Percentiles rank a stretch among this genome's conserved stretches.
phyloP scores from a whole-genome alignment of 2,888 invertebrate genomes.

The Melieria picta region DNA sequence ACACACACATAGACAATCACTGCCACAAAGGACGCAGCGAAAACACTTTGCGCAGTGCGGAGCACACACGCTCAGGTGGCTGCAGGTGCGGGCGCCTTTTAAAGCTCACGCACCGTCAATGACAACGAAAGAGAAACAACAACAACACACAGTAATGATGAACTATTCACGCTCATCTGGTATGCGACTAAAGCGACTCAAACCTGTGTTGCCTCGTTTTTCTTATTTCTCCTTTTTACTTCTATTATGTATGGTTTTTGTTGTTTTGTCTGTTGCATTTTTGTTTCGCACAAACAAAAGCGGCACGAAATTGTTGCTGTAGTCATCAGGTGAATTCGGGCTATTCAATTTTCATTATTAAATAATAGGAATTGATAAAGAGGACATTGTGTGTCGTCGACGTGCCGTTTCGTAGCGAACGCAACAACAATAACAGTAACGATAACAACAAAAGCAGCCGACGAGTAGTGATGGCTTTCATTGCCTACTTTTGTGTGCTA shows the following conservation, averaged over 20 bases:
- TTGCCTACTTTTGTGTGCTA: neutral
- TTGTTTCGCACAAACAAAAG: slow-evolving; percentile 34
- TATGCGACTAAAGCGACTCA: neutral
- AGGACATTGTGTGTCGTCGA: slow-evolving; percentile 44
- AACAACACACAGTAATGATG: slow-evolving; percentile 19
- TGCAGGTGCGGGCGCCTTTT: neutral
- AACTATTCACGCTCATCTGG: neutral
- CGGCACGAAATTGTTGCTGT: slow-evolving; percentile 35
- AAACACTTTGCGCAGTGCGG: too few species aligned
- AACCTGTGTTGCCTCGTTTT: neutral
- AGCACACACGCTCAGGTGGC: too few species aligned
- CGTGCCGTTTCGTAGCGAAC: neutral
- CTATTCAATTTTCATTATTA: slow-evolving; percentile 61
- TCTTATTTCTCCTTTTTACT: too few species aligned
- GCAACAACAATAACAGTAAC: neutral
- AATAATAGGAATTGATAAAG: slow-evolving; percentile 54
- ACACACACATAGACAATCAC: slow-evolving; percentile 5
- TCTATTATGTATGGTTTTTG: neutral
- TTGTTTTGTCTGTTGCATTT: neutral
- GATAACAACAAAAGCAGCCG: neutral
- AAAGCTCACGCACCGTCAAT: neutral
- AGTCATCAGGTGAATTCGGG: slow-evolving; percentile 39
- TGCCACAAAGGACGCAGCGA: too few species aligned
- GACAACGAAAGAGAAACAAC: too few species aligned
- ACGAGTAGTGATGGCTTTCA: neutral